Base-by-base conservation (phyloP, 2,113 vertebrate species). In the Saccopteryx bilineata region DNA sequence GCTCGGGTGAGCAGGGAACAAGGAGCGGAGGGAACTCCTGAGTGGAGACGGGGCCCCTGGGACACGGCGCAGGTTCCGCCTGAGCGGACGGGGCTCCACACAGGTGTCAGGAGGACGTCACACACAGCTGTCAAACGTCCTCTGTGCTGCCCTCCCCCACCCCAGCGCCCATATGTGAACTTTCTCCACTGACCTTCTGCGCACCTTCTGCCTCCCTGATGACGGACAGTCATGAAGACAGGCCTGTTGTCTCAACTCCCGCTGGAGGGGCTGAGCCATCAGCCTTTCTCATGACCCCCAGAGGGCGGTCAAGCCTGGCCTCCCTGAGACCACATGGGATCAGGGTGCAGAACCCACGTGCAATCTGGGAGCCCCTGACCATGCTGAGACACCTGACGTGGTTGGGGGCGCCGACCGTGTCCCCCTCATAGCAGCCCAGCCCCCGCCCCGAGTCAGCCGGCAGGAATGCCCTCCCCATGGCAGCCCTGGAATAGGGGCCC, bases 1-100 rank as follows among this genome's bases (percentile, higher is more conserved):
- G 76, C 48, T 13, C 1, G 0, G 0, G 0, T 0, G 48, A 18
- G 18, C 1, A 9, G 5, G 60, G 63, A 31, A 78, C 0, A 1
- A 23, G 52, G 39, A 2, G 31, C 28, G 48, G 61, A 7, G 5
- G 26, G 18, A 33, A 11, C 13, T 10, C 50, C 15, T 2, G 5
- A 46, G 2, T 1, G 39, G 18, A 52, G 48, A 11, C 12, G 91
- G 50, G 58, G 56, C 12, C 69, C 50, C 28, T 5, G 39, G 60
- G n/a, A 17, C 26, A 6, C 0, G 1, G 5, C 17, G 17, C 19
- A n/a, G 39, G 66, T 0, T 3, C 31, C 14, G 0, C 23, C 48
- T 24, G 9, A 13, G n/a, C n/a, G 0, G 7, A 2, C 76, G 0
- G 12, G 76, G 54, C 15, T 58, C 48, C 18, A 2, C 7, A 52